Evolutionary conservation across 1,140 invertebrate species (phyloP), one percentile per base, ranked within the genome.

Genomic region (Saccostrea echinata): DNA sequence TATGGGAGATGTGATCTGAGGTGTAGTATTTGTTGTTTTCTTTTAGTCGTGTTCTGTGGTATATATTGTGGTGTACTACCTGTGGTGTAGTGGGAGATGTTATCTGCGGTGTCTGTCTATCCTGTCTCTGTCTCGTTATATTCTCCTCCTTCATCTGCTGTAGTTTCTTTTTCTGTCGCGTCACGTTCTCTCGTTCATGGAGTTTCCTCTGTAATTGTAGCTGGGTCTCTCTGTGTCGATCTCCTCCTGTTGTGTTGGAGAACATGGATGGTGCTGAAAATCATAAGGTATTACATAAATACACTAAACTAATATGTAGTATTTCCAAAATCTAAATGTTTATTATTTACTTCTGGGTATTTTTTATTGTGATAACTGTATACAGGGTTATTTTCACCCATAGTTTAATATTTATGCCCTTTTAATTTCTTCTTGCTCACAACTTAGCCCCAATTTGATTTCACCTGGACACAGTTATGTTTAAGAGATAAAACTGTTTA

Each of bases 161-260:
- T 85, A 97, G 92, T 94, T 96, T 97, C 90, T 96, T 95, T 93
- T 97, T 97, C 91, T 97, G 96, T 92, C 97, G 96, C 88, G 96
- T 96, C 71, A 96, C 96, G 24, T 96, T 94, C 92, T 97, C 97
- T 85, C 96, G 96, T 94, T 97, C 96, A 84, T 97, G 96, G 64
- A 97, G 94, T 94, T 97, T 97, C 71, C 96, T 95, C 92, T 96
- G 96, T 68, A 97, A 95, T 88, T 97, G 96, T 82, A 97, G 90
- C 89, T 96, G 96, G 55, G 96, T 96, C 92, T 97, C 96, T 88
- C 96, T 95, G 85, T 96, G 95, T 92, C 96, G 96, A 86, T 94
- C 91, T 18, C 93, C 95, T 76, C 94, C 90, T 89, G 92, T 90
- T 85, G 90, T 91, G 93, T 92, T 89, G 21, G 93, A 94, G 89